These are phyloP conservation scores for Ochropleura plecta DNA, from an alignment of 2,888 invertebrate genomes.

Conservation along the genomic window DNA sequence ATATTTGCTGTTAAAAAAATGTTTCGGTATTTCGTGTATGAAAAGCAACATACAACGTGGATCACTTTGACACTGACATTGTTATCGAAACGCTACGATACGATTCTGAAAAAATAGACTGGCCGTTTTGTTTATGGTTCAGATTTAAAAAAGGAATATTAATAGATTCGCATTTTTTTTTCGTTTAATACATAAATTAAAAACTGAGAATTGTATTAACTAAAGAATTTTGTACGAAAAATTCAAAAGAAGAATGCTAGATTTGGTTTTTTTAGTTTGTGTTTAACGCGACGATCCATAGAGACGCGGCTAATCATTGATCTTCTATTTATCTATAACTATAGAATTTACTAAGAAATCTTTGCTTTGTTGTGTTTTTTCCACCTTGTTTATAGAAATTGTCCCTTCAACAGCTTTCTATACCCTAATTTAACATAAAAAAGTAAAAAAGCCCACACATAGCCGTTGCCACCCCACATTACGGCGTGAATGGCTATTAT, in stretches of 20 bases:
- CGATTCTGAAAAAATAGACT: neutral
- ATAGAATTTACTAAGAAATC: neutral
- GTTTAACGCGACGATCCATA: neutral
- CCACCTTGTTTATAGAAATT: too few species aligned
- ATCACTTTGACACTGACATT: constrained; percentile 24
- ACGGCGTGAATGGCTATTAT: constrained; percentile 73
- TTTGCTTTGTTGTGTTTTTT: neutral
- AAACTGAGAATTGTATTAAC: too few species aligned
- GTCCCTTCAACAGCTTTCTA: constrained; percentile 40
- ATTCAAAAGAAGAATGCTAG: too few species aligned
- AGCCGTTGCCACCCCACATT: constrained; percentile 56
- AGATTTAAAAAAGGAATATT: constrained; percentile 16
- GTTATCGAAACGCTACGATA: constrained; percentile 17
- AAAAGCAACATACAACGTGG: constrained; percentile 7
- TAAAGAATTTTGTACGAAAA: too few species aligned
- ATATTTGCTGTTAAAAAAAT: constrained; percentile 36
- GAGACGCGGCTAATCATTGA: neutral
- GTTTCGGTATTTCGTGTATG: constrained; percentile 11
- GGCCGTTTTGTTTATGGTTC: constrained; percentile 13
- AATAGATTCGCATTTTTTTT: neutral
- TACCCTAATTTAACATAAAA: constrained; percentile 42
- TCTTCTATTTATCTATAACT: neutral
- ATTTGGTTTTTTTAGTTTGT: too few species aligned
- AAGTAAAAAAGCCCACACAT: constrained; percentile 59
- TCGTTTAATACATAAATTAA: too few species aligned